phyloP scores from a whole-genome alignment of 2,888 invertebrate species.

The Idaea aversata region DNA sequence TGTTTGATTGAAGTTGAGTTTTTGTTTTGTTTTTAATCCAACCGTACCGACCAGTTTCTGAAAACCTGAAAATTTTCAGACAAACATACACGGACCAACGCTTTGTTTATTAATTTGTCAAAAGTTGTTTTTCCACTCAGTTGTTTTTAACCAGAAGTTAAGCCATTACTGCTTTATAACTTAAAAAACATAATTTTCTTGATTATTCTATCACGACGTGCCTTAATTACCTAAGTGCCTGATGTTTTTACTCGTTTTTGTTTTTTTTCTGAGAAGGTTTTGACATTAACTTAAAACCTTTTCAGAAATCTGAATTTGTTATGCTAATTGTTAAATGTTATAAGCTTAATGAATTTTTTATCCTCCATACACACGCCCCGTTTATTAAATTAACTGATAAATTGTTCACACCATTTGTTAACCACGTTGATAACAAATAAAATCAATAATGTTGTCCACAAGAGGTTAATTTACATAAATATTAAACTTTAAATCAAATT shows the following conservation, averaged over 20 bases:
- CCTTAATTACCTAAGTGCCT: slow-evolving; percentile 66
- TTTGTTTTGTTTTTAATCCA: slow-evolving; percentile 37
- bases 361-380: slow-evolving; percentile 29
- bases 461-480: slow-evolving; percentile 23
- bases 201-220: slow-evolving; percentile 52
- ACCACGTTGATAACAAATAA: not conserved
- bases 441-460: not conserved
- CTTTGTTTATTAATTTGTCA: slow-evolving; percentile 25
- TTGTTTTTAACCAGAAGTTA: slow-evolving; percentile 26
- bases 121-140: slow-evolving; percentile 15
- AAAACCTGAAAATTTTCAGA: not conserved
- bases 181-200: no score
- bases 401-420: not conserved
- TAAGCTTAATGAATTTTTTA: slow-evolving; percentile 50
- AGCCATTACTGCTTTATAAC: no score
- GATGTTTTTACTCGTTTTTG: slow-evolving; percentile 36
- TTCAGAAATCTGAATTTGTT: slow-evolving; percentile 37
- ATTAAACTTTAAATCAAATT: slow-evolving; percentile 31
- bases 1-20: slow-evolving; percentile 36
- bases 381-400: not conserved
- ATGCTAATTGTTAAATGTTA: slow-evolving; percentile 20
- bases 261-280: slow-evolving; percentile 44
- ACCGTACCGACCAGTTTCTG: not conserved
- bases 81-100: not conserved
- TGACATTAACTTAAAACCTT: slow-evolving; percentile 37